Conservation (phyloP, 2,888 invertebrate species). For the Tenthredo notha region DNA sequence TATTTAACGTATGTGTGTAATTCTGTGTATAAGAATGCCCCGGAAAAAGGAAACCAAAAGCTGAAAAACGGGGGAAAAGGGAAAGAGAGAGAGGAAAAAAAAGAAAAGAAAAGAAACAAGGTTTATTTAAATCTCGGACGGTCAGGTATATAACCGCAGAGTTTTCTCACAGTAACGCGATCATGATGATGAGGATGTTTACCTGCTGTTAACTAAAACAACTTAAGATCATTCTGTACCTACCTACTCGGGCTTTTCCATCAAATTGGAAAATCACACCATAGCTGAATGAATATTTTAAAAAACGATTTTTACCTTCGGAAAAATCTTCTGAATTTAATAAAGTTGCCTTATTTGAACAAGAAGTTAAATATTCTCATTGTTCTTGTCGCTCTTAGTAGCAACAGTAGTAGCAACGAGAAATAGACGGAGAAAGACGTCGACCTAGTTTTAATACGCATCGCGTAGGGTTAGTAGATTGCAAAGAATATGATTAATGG, state of each 20-base stretch:
- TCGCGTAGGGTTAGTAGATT: slow-evolving; percentile 13
- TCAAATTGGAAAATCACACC: too few relatives aligned
- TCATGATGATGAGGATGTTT: background rate
- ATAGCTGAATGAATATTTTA: too few relatives aligned
- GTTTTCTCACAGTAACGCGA: background rate
- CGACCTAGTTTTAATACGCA: slow-evolving; percentile 11
- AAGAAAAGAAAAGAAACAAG: background rate
- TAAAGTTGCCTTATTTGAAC: background rate
- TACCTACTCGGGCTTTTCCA: background rate
- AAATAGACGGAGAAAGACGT: background rate
- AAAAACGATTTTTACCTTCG: too few relatives aligned
- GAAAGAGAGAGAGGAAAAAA: background rate
- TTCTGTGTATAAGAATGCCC: background rate
- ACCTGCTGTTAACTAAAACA: background rate
- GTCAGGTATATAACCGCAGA: slow-evolving; percentile 1
- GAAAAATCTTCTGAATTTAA: too few relatives aligned
- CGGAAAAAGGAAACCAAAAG: background rate
- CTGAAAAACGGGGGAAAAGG: background rate
- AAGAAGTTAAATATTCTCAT: background rate
- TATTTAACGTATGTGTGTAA: background rate
- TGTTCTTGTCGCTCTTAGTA: background rate
- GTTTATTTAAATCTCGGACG: background rate
- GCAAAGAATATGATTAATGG: slow-evolving; percentile 16
- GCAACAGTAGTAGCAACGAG: background rate
- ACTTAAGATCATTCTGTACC: background rate